A percentile compares a stretch with the other conserved stretches of the same genome.
Evolutionary conservation across 2,797 vertebrate genomes (phyloP).

Genomic region (Eupleurogrammus muticus): DNA sequence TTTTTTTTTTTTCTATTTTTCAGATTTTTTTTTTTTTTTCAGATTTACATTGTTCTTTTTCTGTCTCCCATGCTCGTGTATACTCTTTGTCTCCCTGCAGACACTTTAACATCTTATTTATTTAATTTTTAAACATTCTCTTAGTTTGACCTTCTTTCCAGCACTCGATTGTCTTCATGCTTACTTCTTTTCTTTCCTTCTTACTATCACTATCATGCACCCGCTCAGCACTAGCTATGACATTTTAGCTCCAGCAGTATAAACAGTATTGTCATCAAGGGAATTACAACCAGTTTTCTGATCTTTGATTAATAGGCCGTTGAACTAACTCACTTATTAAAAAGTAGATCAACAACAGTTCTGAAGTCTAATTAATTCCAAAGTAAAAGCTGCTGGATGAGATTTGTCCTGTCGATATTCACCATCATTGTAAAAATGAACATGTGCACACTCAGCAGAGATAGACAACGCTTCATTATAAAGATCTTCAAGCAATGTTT

Average conservation of each 20-base stretch:
- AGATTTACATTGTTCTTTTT: constrained; percentile 83
- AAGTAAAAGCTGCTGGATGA: background rate
- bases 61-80: constrained; percentile 23
- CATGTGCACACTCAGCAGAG: constrained; percentile 28
- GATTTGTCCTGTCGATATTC: background rate
- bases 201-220: background rate
- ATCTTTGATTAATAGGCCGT: no score
- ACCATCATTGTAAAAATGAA: background rate
- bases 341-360: constrained; percentile 1
- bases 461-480: constrained; percentile 45
- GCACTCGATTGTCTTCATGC: background rate
- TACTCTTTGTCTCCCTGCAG: constrained; percentile 32
- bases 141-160: constrained; percentile 11
- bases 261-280: no score
- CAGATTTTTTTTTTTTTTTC: constrained; percentile 33
- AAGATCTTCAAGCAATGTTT: constrained; percentile 81
- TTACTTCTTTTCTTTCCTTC: background rate
- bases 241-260: no score
- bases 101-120: constrained; percentile 10
- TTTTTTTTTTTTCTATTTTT: constrained; percentile 89
- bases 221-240: background rate
- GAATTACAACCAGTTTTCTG: no score
- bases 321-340: background rate
- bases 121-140: constrained; percentile 1
- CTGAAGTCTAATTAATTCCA: background rate